Evolutionary conservation across 2,113 vertebrate species (phyloP), one percentile per base, ranked within the genome.

Genomic region (Drymodes brunneopygia): DNA sequence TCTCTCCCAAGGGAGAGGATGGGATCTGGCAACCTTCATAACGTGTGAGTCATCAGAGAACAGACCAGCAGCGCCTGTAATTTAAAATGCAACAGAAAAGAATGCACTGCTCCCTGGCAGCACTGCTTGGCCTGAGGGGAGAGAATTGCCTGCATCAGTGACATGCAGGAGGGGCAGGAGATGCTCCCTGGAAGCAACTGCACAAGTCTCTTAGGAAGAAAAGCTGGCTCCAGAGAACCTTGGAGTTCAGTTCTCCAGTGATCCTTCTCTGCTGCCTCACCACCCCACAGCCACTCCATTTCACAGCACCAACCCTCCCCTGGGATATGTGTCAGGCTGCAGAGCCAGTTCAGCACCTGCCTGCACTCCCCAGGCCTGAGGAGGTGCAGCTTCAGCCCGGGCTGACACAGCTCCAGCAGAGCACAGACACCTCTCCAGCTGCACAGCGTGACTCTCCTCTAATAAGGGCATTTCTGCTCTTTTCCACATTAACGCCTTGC

Each of bases 301-400:
- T n/a, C 18, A 36, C 36, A 72, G 31, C 50, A 22, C 14, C 35
- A 79, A 53, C n/a, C 29, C 53, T 72, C 64, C 73, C 28, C 31
- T 29, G 60, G 81, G 56, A 51, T 51, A 35, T 0, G 0, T 2
- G 22, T 10, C 6, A 4, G 72, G 33, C 65, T 75, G n/a, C 6
- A 6, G 54, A 82, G 19, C 31, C 74, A n/a, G 29, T 4, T 36
- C 48, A 28, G 9, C 44, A 50, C 10, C 31, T 64, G 61, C 29
- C 36, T 22, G 50, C 27, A 6, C 42, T 15, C 31, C n/a, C 64
- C 72, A 66, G 77, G 31, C 87, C 85, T 2, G 15, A 61, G 28
- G 42, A 90, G n/a, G 12, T 25, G 25, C 78, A 65, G 70, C 53
- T 66, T 22, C 31, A 40, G 16, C 2, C 61, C 0, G 3, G 86